Evolutionary conservation across 2,113 vertebrate genomes (phyloP).

Genomic region (Tragelaphus imberbis): DNA sequence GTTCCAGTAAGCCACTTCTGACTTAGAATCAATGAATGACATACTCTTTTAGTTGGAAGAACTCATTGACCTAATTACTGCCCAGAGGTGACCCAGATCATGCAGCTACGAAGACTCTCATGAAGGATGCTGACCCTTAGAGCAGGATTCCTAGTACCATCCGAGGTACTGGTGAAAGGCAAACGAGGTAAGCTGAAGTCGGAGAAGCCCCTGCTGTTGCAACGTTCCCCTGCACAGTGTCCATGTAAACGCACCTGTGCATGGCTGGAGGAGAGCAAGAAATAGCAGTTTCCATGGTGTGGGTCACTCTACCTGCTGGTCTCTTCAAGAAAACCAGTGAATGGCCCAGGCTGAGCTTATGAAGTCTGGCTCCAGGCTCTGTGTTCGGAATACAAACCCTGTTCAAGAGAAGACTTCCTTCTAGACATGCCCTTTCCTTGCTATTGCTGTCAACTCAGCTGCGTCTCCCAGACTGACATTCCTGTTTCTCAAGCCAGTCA

Average conservation of each 20-base stretch:
- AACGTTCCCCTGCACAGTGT: background rate
- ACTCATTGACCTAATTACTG: background rate
- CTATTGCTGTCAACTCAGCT: too few species aligned
- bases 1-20: background rate
- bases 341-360: background rate
- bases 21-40: background rate
- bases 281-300: too few species aligned
- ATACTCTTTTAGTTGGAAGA: background rate
- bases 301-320: background rate
- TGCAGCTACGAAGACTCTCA: background rate
- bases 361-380: rapidly evolving
- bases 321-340: background rate
- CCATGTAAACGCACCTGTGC: background rate
- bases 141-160: background rate
- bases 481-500: background rate
- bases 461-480: background rate
- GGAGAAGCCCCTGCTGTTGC: background rate
- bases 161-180: rapidly evolving
- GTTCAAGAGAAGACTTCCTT: background rate
- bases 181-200: background rate
- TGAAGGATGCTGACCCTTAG: background rate
- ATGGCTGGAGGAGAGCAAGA: background rate
- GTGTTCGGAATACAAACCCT: background rate
- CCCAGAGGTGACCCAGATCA: background rate
- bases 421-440: background rate